phyloP scores from a whole-genome alignment of 2,797 vertebrate genomes.

The Dicrostonyx torquatus region DNA sequence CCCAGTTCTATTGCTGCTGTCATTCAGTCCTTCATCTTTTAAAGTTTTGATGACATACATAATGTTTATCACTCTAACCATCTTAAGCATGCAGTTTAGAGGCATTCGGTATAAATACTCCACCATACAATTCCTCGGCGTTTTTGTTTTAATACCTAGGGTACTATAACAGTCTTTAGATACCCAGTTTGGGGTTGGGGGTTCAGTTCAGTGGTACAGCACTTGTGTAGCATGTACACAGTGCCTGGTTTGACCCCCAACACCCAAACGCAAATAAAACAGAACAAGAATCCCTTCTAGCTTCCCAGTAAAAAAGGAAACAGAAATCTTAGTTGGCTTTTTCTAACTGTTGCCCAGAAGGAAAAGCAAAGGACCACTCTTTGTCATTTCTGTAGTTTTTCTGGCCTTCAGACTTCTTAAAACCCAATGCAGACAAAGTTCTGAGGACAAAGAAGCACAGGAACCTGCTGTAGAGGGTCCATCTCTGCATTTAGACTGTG shows the following conservation, averaged over 20 bases:
- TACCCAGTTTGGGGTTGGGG: background rate
- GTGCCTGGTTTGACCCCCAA: background rate
- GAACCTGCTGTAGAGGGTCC: background rate
- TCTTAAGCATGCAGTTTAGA: background rate
- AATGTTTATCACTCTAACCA: constrained; percentile 16
- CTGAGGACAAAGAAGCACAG: background rate
- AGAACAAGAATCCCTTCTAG: background rate
- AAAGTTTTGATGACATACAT: background rate
- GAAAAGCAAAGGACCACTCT: background rate
- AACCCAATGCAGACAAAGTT: background rate
- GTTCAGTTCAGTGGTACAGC: background rate
- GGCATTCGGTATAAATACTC: background rate
- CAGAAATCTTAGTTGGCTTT: constrained; percentile 29
- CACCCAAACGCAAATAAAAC: background rate
- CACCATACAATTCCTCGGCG: background rate
- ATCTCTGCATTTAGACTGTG: background rate
- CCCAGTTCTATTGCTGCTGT: background rate
- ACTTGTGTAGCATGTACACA: background rate
- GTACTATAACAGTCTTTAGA: background rate
- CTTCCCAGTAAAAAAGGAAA: constrained; percentile 1
- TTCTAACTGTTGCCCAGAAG: background rate
- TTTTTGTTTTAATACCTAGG: background rate
- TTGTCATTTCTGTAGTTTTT: background rate
- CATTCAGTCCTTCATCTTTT: background rate
- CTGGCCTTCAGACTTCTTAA: background rate